Evolutionary conservation across 2,797 vertebrate species (phyloP).

Genomic region (Sciurus vulgaris): DNA sequence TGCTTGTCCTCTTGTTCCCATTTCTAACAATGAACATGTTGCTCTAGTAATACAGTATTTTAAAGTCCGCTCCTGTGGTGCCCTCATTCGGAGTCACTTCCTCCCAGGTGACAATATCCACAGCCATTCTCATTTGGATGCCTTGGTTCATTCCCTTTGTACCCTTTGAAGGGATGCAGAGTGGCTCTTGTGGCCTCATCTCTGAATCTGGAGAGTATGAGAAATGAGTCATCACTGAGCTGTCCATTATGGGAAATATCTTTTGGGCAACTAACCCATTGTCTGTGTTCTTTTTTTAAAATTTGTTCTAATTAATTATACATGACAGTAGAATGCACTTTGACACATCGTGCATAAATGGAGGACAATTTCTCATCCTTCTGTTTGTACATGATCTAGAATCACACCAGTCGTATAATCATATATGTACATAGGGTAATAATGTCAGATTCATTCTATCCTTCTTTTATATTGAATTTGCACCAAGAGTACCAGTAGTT

Average conservation of each 20-base stretch:
- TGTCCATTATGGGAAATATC: neutral
- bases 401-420: no score
- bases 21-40: neutral
- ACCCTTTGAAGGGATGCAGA: neutral
- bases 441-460: no score
- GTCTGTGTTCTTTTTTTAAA: neutral
- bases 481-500: neutral
- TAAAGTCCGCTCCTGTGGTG: neutral
- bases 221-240: neutral
- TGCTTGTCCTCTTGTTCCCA: neutral
- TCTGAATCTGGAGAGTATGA: neutral
- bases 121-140: neutral
- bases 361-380: no score
- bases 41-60: neutral
- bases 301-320: no score
- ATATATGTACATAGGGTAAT: no score
- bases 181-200: neutral
- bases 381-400: no score
- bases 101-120: neutral
- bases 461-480: conserved; percentile 29
- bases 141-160: neutral
- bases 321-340: no score
- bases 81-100: neutral
- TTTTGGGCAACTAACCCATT: neutral
- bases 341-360: no score